Evolutionary conservation across 1,140 invertebrate genomes (phyloP), one percentile per base, ranked within the genome.

Genomic region (Aporrectodea caliginosa): DNA sequence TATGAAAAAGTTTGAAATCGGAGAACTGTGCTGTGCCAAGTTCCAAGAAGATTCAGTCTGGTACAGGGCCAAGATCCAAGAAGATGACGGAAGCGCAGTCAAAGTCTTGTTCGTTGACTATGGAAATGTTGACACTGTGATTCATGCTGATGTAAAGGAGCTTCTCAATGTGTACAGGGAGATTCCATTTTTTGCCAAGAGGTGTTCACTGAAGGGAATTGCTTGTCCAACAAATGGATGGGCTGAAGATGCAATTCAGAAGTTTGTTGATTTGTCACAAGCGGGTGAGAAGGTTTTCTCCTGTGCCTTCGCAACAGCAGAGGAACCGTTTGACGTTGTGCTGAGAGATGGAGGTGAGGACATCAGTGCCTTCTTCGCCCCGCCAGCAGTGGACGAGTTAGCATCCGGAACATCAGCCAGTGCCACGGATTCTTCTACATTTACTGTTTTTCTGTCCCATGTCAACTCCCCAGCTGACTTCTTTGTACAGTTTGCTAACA

Each of bases 1-100:
- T 29, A 30, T 81, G 30, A 43, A 77, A 2, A 70, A 78, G 6
- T 16, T 83, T 58, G 77, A 82, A 72, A 80, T 91, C 76, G 92
- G 91, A 6, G 90, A 91, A 0, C 83, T 92, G 0, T 95, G 93
- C 83, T 90, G 92, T 69, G 93, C 93, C 0, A 90, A 91, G 79
- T 94, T 92, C 84, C 91, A 91, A 0, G 91, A 92, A 2, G 93
- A 95, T 85, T 91, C 92, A 58, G 84, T 88, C 0, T 96, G 94
- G 94, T 95, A 95, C 84, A 89, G 94, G 80, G 93, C 93, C 0
- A 90, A 92, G 82, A 92, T 95, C 22, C 86, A 93, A 0, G 92
- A 93, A 82, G 89, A 92, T 80, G 89, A 90, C 16, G 81, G 84
- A 2, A 91, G 93, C n/a, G 79, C 69, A 88, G 92, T 92, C 0